phyloP scores from a whole-genome alignment of 2,888 invertebrate species.

The Dynastes hyllus region DNA sequence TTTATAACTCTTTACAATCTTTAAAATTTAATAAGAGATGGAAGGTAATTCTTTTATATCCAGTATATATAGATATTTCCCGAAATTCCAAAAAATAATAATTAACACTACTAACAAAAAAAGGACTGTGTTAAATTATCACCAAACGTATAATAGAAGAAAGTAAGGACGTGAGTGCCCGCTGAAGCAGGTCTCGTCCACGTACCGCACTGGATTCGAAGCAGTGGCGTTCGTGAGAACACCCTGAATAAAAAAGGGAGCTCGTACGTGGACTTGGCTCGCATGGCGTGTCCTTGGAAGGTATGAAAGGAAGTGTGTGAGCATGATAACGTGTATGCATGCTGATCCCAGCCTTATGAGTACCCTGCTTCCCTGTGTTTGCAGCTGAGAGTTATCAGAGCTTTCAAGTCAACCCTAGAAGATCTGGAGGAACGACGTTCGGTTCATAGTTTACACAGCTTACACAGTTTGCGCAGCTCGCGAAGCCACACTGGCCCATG shows the following conservation, averaged over 20 bases:
- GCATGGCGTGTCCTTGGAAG: slow-evolving; percentile 47
- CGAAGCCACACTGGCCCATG: slow-evolving; percentile 83
- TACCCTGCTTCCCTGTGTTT: slow-evolving; percentile 79
- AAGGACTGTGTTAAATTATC: slow-evolving; percentile 58
- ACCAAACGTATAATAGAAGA: slow-evolving; percentile 55
- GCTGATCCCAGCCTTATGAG: slow-evolving; percentile 70
- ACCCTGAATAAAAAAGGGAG: background rate
- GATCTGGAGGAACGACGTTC: slow-evolving; percentile 99
- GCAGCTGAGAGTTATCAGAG: slow-evolving; percentile 99
- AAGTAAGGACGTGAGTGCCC: slow-evolving; percentile 57
- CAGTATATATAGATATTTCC: no score
- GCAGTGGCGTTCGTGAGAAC: slow-evolving; percentile 11
- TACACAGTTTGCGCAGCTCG: slow-evolving; percentile 88
- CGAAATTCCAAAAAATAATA: background rate
- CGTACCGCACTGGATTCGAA: slow-evolving; percentile 38
- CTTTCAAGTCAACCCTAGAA: slow-evolving; percentile 99
- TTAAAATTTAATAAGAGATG: no score
- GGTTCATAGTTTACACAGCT: slow-evolving; percentile 96
- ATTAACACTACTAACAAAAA: slow-evolving; percentile 16
- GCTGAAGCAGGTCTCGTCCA: slow-evolving; percentile 56
- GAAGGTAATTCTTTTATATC: no score
- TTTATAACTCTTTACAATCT: no score
- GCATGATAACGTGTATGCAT: slow-evolving; percentile 64
- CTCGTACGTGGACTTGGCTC: slow-evolving; percentile 53
- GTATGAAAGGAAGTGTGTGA: slow-evolving; percentile 55